Evolutionary conservation across 2,888 invertebrate species (phyloP).

Genomic region (Conus canariensis): DNA sequence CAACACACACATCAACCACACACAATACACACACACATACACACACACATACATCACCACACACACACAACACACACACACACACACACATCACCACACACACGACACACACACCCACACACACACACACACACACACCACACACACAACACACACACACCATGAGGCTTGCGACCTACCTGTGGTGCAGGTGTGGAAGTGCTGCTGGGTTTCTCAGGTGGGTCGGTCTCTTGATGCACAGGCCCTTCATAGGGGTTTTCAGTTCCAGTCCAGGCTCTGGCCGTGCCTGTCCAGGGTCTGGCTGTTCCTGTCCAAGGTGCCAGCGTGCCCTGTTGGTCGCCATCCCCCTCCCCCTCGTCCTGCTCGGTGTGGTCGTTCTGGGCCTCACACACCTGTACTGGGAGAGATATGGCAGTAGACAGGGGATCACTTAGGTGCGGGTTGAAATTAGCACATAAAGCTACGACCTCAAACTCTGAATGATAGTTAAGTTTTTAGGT

Average conservation of each 20-base stretch:
- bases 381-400: no score
- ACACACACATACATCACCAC: background rate
- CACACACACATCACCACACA: background rate
- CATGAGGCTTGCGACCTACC: no score
- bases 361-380: no score
- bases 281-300: background rate
- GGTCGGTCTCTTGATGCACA: background rate
- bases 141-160: background rate
- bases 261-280: background rate
- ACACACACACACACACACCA: constrained; percentile 8
- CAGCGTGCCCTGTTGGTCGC: background rate
- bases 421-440: no score
- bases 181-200: no score
- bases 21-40: background rate
- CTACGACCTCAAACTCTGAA: no score
- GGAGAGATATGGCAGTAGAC: no score
- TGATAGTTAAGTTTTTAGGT: no score
- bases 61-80: background rate
- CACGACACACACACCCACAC: background rate
- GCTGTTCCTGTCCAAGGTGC: background rate
- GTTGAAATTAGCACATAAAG: no score
- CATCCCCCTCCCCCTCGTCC: background rate
- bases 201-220: background rate
- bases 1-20: background rate
- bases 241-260: background rate